phyloP scores from a whole-genome alignment of 2,113 vertebrate genomes.

The Neolamprologus hecqui region DNA sequence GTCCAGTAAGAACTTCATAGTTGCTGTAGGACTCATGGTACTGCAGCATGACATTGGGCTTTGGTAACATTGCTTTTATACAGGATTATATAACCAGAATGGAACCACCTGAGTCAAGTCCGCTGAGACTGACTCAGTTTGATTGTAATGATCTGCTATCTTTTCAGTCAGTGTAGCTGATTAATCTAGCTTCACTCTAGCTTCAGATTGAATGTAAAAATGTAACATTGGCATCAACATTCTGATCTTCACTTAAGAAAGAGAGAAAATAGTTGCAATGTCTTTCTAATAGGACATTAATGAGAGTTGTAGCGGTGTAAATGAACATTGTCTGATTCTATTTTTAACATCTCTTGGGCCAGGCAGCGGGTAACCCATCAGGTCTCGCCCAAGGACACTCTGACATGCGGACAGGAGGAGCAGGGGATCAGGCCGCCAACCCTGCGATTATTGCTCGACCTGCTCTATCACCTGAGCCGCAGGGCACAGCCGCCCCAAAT shows the following conservation, averaged over 20 bases:
- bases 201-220: not conserved
- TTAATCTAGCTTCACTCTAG: not conserved
- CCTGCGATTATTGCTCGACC: not conserved
- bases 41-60: not conserved
- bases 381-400: not conserved
- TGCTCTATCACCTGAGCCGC: not conserved
- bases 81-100: not conserved
- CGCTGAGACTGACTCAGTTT: not conserved
- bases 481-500: not conserved
- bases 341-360: not conserved
- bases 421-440: not conserved
- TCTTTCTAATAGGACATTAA: not conserved
- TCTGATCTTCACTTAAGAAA: not conserved
- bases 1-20: not conserved
- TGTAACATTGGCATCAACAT: not conserved
- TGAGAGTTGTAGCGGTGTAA: not conserved
- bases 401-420: not conserved
- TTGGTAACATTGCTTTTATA: not conserved
- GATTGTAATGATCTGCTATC: not conserved
- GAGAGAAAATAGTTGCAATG: not conserved
- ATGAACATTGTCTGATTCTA: not conserved
- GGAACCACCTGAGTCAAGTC: not conserved
- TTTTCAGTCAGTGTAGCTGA: not conserved
- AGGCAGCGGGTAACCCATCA: not conserved
- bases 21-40: not conserved